Percentiles rank a stretch among this genome's conserved stretches.
These are phyloP conservation scores for Tolmerus cingulatus DNA, from an alignment of 2,888 invertebrate species.

Conservation along the genomic window DNA sequence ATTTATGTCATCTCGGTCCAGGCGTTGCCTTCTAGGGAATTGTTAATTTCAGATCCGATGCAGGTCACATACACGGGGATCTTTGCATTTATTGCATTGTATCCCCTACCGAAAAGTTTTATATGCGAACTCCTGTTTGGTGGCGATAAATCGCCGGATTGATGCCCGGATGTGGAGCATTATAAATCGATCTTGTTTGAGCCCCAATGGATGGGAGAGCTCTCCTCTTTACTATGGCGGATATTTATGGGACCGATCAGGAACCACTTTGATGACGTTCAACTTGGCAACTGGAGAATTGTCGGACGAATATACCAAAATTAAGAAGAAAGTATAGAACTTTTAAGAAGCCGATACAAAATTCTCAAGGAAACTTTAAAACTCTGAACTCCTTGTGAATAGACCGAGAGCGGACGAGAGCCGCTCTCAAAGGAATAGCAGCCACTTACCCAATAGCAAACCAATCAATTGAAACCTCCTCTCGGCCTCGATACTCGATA, in stretches of 20 bases:
- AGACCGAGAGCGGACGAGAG: neutral
- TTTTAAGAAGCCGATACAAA: neutral
- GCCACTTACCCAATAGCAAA: neutral
- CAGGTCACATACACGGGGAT: conserved; percentile 6
- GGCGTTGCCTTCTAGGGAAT: neutral
- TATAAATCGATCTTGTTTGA: neutral
- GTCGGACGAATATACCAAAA: neutral
- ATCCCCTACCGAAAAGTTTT: neutral
- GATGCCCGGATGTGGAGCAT: neutral
- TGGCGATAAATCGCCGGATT: neutral
- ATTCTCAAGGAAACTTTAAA: neutral
- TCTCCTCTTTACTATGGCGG: neutral
- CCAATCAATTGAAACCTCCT: neutral
- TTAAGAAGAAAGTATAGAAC: neutral
- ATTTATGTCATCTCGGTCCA: neutral
- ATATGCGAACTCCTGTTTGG: neutral
- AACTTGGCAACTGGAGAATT: neutral
- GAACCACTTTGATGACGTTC: neutral
- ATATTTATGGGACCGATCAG: neutral
- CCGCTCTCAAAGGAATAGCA: neutral
- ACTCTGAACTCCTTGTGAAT: neutral
- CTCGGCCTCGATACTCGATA: neutral
- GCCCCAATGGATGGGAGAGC: neutral
- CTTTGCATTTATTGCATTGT: conserved; percentile 4
- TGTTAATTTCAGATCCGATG: conserved; percentile 16